These are phyloP conservation scores for Mizuhopecten yessoensis DNA, from an alignment of 1,140 invertebrate species.

Conservation along the genomic window DNA sequence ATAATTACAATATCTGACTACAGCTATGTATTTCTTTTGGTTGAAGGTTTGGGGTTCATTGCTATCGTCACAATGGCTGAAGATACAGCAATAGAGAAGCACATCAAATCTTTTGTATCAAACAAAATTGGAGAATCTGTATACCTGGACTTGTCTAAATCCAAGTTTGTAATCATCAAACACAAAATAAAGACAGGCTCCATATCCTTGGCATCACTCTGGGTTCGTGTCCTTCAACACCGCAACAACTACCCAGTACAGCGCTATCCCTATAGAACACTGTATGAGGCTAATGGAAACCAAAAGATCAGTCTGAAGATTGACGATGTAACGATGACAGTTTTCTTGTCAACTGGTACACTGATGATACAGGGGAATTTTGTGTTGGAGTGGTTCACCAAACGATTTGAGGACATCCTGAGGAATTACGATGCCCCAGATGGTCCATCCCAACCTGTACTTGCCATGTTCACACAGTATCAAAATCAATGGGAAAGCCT, in stretches of 20 bases:
- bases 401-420: slow-evolving; percentile 64
- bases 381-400: slow-evolving; percentile 73
- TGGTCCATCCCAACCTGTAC: slow-evolving; percentile 49
- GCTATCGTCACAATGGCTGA: slow-evolving; percentile 47
- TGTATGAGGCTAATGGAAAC: slow-evolving; percentile 66
- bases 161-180: slow-evolving; percentile 63
- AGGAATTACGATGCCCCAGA: slow-evolving; percentile 63
- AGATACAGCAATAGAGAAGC: slow-evolving; percentile 66
- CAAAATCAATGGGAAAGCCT: slow-evolving; percentile 63
- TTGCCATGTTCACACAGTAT: slow-evolving; percentile 58
- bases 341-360: slow-evolving; percentile 67
- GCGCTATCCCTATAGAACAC: slow-evolving; percentile 68
- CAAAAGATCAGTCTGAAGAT: slow-evolving; percentile 69
- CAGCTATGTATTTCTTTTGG: neutral
- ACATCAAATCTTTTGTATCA: slow-evolving; percentile 66
- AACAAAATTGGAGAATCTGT: slow-evolving; percentile 68
- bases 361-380: slow-evolving; percentile 68
- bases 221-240: slow-evolving; percentile 67
- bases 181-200: slow-evolving; percentile 62
- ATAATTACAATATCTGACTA: neutral
- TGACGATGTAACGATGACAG: slow-evolving; percentile 70
- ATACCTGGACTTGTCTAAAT: slow-evolving; percentile 64
- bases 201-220: slow-evolving; percentile 65
- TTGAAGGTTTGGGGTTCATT: too few species aligned
- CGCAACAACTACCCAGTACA: slow-evolving; percentile 72